phyloP scores from a whole-genome alignment of 2,113 vertebrate genomes.

The Leptodactylus fuscus region DNA sequence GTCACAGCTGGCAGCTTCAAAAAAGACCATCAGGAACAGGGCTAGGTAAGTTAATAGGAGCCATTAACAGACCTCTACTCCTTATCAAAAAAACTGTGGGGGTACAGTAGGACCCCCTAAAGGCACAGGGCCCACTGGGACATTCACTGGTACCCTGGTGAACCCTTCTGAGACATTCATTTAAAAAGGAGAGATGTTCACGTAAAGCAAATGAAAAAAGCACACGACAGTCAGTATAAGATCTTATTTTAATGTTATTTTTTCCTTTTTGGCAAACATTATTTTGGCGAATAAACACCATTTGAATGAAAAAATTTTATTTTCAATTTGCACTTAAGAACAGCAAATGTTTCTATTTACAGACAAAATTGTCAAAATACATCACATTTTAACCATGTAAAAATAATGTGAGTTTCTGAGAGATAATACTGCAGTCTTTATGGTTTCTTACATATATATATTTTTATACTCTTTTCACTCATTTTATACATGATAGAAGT shows the following conservation, averaged over 20 bases:
- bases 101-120: too few species aligned
- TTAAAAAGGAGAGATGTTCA: not conserved
- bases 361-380: conserved; percentile 57
- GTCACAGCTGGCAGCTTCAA: too few species aligned
- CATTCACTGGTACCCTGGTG: too few species aligned
- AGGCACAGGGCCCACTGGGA: too few species aligned
- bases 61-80: too few species aligned
- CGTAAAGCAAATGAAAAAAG: not conserved
- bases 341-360: conserved; percentile 57
- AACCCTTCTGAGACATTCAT: too few species aligned
- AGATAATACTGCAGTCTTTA: conserved; percentile 56
- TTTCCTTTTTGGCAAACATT: conserved; percentile 54
- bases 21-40: too few species aligned
- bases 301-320: conserved; percentile 56
- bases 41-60: too few species aligned
- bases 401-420: conserved; percentile 58
- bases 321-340: conserved; percentile 59
- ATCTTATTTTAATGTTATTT: conserved; percentile 54
- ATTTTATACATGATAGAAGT: conserved; percentile 25
- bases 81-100: too few species aligned
- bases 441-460: conserved; percentile 54
- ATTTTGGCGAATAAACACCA: conserved; percentile 57
- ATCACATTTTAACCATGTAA: conserved; percentile 59
- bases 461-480: conserved; percentile 34
- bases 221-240: conserved; percentile 44